phyloP scores from a whole-genome alignment of 2,113 vertebrate genomes.

The Haemorhous mexicanus region DNA sequence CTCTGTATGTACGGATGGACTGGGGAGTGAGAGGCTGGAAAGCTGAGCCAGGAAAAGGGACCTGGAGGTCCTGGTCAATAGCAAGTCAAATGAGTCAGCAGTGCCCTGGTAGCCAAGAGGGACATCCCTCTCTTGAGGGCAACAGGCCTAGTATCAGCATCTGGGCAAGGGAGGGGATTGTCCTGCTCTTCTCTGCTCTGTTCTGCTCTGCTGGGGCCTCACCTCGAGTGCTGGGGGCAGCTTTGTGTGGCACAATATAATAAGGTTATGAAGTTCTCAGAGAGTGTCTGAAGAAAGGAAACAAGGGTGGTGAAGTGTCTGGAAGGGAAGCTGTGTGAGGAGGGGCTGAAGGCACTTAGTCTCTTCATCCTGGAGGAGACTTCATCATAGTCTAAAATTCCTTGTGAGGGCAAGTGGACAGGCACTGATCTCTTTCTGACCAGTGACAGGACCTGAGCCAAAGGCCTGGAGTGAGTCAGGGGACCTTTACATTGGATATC shows the following conservation, averaged over 20 bases:
- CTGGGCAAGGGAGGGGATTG: accelerated
- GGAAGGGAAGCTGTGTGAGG: background rate
- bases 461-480: background rate
- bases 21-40: background rate
- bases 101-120: background rate
- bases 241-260: background rate
- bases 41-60: background rate
- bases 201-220: background rate
- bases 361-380: background rate
- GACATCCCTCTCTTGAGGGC: background rate
- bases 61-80: accelerated
- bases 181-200: background rate
- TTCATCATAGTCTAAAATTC: background rate
- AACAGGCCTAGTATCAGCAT: accelerated
- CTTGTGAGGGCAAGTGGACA: background rate
- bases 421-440: no score
- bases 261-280: background rate
- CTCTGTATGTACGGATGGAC: no score
- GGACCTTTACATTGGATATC: no score
- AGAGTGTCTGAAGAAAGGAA: background rate
- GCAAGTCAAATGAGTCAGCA: accelerated
- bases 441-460: background rate
- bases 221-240: accelerated
- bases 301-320: accelerated
- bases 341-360: accelerated